phyloP scores from a whole-genome alignment of 2,888 invertebrate genomes.

The Yponomeuta plumbellus region DNA sequence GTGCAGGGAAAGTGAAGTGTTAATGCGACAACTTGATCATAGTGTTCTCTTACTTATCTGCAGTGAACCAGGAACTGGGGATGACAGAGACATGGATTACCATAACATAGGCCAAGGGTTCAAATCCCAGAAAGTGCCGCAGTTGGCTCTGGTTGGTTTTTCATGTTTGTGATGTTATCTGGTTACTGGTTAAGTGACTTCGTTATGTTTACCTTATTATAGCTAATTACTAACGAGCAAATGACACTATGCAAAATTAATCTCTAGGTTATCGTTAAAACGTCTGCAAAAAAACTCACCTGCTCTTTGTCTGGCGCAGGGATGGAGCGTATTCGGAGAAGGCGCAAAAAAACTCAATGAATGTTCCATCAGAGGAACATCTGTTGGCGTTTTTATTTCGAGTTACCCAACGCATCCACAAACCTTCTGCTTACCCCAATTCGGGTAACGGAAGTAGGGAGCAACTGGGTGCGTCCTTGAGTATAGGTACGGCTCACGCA shows the following conservation, averaged over 20 bases:
- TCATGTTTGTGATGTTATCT: too few species aligned
- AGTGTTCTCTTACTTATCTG: constrained; percentile 49
- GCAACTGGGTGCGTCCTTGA: constrained; percentile 67
- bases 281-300: background rate
- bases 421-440: constrained; percentile 44
- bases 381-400: background rate
- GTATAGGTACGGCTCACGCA: constrained; percentile 16
- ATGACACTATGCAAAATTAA: too few species aligned
- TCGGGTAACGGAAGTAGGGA: constrained; percentile 64
- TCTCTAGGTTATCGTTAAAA: too few species aligned
- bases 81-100: too few species aligned
- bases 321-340: background rate
- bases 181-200: too few species aligned
- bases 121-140: too few species aligned
- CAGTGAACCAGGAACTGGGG: constrained; percentile 43
- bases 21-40: constrained; percentile 70
- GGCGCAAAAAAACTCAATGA: background rate
- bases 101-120: too few species aligned
- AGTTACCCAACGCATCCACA: background rate
- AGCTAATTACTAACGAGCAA: too few species aligned
- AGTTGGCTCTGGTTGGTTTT: too few species aligned
- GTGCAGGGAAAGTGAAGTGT: constrained; percentile 68
- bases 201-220: too few species aligned
- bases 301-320: background rate
- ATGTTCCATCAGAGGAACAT: background rate